phyloP scores from a whole-genome alignment of 2,888 invertebrate species.

The Synergus umbraculus region DNA sequence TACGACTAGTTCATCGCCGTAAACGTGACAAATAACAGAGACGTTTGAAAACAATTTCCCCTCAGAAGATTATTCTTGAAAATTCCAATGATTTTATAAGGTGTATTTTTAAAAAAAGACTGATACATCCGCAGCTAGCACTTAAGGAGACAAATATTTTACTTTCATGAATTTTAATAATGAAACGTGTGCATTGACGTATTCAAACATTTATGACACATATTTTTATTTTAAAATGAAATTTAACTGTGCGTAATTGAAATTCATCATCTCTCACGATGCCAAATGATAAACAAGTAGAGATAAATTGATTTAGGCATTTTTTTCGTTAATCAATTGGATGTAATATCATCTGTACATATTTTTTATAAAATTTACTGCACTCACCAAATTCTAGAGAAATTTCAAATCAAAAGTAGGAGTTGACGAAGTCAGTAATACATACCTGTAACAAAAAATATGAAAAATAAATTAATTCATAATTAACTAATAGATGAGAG shows the following conservation, averaged over 20 bases:
- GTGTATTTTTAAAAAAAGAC: neutral
- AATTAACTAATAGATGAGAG: neutral
- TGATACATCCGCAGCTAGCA: neutral
- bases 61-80: neutral
- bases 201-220: neutral
- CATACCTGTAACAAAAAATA: constrained; percentile 66
- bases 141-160: constrained; percentile 7
- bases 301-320: too few relatives aligned
- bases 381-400: constrained; percentile 20
- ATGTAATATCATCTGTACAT: too few relatives aligned
- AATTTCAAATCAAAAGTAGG: neutral
- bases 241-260: neutral
- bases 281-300: neutral
- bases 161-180: neutral
- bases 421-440: constrained; percentile 48
- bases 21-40: neutral
- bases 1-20: neutral
- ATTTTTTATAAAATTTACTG: neutral
- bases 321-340: too few relatives aligned
- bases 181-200: neutral
- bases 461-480: constrained; percentile 19
- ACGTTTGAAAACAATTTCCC: neutral
- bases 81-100: neutral
- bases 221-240: constrained; percentile 5
- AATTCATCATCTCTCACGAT: neutral